Conservation (phyloP, 2,888 invertebrate genomes). For the Trypoxylon attenuatum region DNA sequence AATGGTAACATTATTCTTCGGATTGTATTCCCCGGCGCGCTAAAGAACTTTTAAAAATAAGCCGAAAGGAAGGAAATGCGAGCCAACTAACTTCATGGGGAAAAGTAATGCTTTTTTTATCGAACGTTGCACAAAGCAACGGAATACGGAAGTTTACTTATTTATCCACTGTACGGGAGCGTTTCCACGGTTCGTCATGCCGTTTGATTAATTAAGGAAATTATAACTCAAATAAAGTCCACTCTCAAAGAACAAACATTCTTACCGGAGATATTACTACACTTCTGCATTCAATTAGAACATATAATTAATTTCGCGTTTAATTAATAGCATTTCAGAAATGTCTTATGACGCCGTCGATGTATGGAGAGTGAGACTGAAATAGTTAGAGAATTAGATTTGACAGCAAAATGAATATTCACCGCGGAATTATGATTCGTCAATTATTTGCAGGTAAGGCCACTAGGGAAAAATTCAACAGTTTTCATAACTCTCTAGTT, state of each 20-base stretch:
- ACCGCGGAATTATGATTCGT: too few species aligned
- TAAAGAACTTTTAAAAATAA: neutral
- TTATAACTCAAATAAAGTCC: neutral
- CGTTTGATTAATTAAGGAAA: constrained; percentile 24
- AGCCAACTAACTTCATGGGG: constrained; percentile 19
- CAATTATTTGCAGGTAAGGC: too few species aligned
- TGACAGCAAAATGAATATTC: too few species aligned
- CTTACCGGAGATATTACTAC: too few species aligned
- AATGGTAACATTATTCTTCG: constrained; percentile 17
- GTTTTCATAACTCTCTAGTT: too few species aligned
- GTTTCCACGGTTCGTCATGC: too few species aligned
- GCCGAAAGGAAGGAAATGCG: neutral
- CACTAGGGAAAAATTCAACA: too few species aligned
- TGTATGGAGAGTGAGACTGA: too few species aligned
- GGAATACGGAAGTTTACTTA: constrained; percentile 16
- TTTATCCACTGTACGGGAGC: constrained; percentile 40
- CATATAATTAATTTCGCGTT: neutral
- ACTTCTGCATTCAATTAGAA: too few species aligned
- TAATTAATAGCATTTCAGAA: too few species aligned
- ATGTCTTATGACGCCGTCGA: too few species aligned
- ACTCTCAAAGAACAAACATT: neutral
- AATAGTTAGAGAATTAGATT: too few species aligned
- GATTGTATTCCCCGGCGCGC: constrained; percentile 5
- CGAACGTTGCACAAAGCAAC: constrained; percentile 13
- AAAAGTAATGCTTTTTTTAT: constrained; percentile 14